Evolutionary conservation across 2,113 vertebrate species (phyloP).

Genomic region (Burhinus oedicnemus): DNA sequence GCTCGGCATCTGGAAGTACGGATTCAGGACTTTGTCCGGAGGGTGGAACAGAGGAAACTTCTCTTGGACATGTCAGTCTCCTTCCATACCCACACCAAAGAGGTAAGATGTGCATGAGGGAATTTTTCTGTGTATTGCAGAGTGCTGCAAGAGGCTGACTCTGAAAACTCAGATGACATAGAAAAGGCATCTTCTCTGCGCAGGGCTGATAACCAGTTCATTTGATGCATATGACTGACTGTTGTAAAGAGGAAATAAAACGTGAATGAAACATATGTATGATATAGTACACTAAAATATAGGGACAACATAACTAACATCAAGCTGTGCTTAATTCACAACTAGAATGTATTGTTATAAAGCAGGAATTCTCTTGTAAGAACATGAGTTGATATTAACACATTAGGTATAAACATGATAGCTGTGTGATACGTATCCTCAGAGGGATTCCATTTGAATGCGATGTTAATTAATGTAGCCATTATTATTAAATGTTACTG

Average conservation of each 20-base stretch:
- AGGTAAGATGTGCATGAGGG: slow-evolving; percentile 79
- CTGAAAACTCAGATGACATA: not conserved
- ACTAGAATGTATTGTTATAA: not conserved
- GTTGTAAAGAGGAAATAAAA: not conserved
- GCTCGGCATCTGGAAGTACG: slow-evolving; percentile 97
- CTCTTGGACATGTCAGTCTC: slow-evolving; percentile 98
- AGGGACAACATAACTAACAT: not conserved
- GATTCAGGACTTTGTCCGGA: slow-evolving; percentile 96
- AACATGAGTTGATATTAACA: slow-evolving; percentile 9
- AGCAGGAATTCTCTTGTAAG: slow-evolving; percentile 30
- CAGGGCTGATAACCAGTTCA: not conserved
- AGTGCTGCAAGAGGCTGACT: not conserved
- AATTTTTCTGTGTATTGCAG: not conserved
- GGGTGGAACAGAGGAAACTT: slow-evolving; percentile 96
- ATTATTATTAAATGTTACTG: slow-evolving; percentile 30
- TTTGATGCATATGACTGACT: not conserved
- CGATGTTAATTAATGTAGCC: slow-evolving; percentile 60
- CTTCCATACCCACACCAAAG: slow-evolving; percentile 98
- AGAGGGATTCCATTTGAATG: slow-evolving; percentile 48
- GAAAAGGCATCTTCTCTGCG: not conserved
- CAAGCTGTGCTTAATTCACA: not conserved
- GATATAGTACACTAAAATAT: not conserved
- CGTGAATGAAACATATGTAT: not conserved
- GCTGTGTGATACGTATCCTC: not conserved
- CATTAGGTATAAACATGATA: not conserved